phyloP scores from a whole-genome alignment of 2,888 invertebrate species.

The Synergus itoensis region DNA sequence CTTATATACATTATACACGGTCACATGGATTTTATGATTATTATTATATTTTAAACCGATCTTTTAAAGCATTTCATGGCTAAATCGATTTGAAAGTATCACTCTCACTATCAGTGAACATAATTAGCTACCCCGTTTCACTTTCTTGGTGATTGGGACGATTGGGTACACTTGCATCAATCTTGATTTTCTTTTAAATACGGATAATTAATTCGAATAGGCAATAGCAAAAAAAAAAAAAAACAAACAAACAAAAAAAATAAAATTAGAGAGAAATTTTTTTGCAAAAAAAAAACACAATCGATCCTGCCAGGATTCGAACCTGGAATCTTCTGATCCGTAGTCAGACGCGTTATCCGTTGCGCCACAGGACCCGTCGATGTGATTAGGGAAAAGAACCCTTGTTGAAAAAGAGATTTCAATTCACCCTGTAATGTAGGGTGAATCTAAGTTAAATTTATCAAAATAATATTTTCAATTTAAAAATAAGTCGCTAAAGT shows the following conservation, averaged over 20 bases:
- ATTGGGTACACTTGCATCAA: neutral
- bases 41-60: neutral
- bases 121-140: neutral
- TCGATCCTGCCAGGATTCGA: slow-evolving; percentile 74
- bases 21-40: neutral
- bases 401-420: neutral
- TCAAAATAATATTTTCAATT: neutral
- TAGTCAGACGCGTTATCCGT: slow-evolving; percentile 85
- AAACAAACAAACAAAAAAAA: too few species aligned
- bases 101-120: neutral
- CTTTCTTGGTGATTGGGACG: neutral
- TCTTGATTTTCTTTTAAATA: neutral
- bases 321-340: slow-evolving; percentile 84
- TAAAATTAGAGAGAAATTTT: neutral
- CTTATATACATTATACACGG: too few species aligned
- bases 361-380: slow-evolving; percentile 69
- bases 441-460: neutral
- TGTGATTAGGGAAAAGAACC: neutral
- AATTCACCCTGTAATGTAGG: neutral
- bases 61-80: neutral
- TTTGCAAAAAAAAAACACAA: neutral
- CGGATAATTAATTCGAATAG: neutral
- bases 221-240: neutral
- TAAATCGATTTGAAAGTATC: slow-evolving; percentile 13
- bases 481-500: too few species aligned